Conservation (phyloP, 2,888 invertebrate genomes). For the Apantesis nais region DNA sequence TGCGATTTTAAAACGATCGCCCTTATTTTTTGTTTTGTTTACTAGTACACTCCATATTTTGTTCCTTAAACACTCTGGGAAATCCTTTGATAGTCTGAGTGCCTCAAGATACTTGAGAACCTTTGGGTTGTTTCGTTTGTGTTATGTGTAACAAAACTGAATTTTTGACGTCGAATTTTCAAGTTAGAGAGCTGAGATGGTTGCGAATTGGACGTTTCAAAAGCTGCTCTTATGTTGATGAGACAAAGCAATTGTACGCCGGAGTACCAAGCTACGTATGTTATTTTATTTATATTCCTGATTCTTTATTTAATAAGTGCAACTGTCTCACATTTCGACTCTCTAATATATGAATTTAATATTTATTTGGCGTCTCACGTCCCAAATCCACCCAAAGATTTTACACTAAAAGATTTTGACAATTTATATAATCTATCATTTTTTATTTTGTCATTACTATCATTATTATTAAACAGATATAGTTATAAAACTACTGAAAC, state of each 20-base stretch:
- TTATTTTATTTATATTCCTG: neutral
- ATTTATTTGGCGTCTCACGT: neutral
- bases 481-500: neutral
- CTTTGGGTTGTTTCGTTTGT: conserved; percentile 47
- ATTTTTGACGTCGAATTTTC: conserved; percentile 29
- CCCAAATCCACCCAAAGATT: no score
- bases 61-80: conserved; percentile 51
- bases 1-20: conserved; percentile 69
- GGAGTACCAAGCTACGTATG: neutral
- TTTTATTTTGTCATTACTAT: no score
- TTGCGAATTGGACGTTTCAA: conserved; percentile 10
- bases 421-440: no score
- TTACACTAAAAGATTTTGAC: no score
- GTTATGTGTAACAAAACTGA: conserved; percentile 45
- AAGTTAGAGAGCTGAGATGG: conserved; percentile 18
- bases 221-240: conserved; percentile 17
- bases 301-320: conserved; percentile 7
- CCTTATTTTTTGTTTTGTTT: conserved; percentile 61
- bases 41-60: conserved; percentile 49
- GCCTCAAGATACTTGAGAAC: conserved; percentile 40
- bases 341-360: neutral
- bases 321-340: neutral
- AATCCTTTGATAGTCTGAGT: conserved; percentile 51
- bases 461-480: neutral
- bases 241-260: conserved; percentile 12